A percentile compares a stretch with the other conserved stretches of the same genome.
These are phyloP conservation scores for Peromyscus aztecus DNA, from an alignment of 2,797 vertebrate species.

Conservation along the genomic window DNA sequence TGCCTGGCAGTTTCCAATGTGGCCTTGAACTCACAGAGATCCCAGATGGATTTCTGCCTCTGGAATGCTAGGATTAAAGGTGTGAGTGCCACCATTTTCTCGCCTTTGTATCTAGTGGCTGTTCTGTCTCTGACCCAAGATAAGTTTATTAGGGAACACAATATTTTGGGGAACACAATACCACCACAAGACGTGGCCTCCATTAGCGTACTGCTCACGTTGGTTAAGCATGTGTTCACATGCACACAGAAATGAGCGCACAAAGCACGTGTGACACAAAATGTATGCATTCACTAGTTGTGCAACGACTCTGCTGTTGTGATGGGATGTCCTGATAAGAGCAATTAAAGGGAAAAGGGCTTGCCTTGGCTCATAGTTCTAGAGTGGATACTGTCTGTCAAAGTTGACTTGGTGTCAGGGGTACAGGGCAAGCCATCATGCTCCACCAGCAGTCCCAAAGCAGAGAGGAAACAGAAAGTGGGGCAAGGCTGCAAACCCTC, in stretches of 20 bases:
- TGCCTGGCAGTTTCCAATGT: no score
- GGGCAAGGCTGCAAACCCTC: not conserved
- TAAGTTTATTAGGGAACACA: no score
- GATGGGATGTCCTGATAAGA: not conserved
- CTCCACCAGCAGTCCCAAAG: not conserved
- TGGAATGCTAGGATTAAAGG: no score
- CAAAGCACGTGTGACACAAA: fast-evolving
- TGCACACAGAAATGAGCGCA: not conserved
- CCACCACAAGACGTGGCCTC: no score
- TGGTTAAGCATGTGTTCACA: fast-evolving
- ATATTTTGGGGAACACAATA: no score
- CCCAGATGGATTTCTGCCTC: no score
- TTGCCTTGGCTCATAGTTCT: not conserved
- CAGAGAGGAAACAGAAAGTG: not conserved
- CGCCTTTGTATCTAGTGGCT: no score
- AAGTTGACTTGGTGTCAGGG: not conserved
- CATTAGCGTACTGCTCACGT: not conserved
- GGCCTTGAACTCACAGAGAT: no score
- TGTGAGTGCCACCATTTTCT: no score
- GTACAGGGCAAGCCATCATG: not conserved
- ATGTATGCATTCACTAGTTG: fast-evolving
- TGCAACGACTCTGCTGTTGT: not conserved
- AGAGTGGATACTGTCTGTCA: not conserved
- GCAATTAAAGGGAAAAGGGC: not conserved
- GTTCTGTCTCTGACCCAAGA: no score